These are phyloP conservation scores for Nemapogon koenigi DNA, from an alignment of 2,888 invertebrate genomes.

Conservation along the genomic window DNA sequence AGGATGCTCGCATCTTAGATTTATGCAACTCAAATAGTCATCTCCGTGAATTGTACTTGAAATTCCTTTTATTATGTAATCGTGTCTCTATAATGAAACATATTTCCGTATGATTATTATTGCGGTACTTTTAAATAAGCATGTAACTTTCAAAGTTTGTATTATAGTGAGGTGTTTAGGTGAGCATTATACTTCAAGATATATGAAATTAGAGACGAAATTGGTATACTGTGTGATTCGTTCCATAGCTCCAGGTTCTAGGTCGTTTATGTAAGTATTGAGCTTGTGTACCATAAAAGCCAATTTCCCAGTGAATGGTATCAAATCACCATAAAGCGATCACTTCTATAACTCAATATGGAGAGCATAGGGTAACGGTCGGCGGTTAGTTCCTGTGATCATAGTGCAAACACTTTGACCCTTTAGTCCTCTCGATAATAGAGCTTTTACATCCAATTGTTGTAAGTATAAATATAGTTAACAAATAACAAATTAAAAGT, in stretches of 20 bases:
- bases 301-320: conserved; percentile 56
- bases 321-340: conserved; percentile 55
- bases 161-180: too few relatives aligned
- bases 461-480: too few relatives aligned
- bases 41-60: conserved; percentile 25
- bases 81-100: too few relatives aligned
- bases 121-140: too few relatives aligned
- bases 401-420: conserved; percentile 8
- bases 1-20: conserved; percentile 35
- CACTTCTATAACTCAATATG: conserved; percentile 34
- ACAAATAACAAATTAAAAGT: too few relatives aligned
- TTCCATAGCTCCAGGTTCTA: conserved; percentile 13
- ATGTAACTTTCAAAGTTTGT: too few relatives aligned
- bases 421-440: too few relatives aligned
- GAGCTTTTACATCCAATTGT: too few relatives aligned
- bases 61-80: conserved; percentile 3
- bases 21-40: conserved; percentile 45
- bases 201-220: too few relatives aligned
- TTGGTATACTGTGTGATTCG: conserved; percentile 9
- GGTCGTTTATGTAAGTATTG: conserved; percentile 10
- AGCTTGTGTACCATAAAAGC: conserved; percentile 36
- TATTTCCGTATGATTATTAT: too few relatives aligned
- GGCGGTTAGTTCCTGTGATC: conserved; percentile 28
- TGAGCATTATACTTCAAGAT: too few relatives aligned
- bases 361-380: conserved; percentile 44